Conservation (phyloP, 2,797 vertebrate genomes). For the Scleropages formosus region DNA sequence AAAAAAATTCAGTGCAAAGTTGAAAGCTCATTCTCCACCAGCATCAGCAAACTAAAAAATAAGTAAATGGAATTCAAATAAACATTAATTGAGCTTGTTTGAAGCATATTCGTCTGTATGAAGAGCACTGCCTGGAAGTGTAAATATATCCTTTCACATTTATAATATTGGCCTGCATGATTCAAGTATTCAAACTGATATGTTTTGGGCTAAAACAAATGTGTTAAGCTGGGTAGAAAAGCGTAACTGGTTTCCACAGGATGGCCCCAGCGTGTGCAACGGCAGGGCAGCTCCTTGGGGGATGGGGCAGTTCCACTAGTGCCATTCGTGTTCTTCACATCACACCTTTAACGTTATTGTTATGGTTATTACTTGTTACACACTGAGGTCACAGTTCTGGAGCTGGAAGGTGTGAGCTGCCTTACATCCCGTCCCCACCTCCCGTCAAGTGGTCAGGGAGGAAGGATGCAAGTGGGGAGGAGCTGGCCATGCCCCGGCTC, state of each 20-base stretch:
- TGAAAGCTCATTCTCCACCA: conserved; percentile 71
- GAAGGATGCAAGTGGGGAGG: conserved; percentile 91
- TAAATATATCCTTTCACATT: conserved; percentile 99
- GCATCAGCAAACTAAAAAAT: conserved; percentile 59
- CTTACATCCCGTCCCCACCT: conserved; percentile 89
- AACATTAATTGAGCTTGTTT: conserved; percentile 84
- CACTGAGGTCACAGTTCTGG: conserved; percentile 78
- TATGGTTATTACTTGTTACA: conserved; percentile 58
- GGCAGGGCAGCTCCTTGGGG: no score
- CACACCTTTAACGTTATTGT: conserved; percentile 55
- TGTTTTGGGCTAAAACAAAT: conserved; percentile 89
- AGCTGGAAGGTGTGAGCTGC: conserved; percentile 62
- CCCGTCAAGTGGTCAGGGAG: conserved; percentile 95
- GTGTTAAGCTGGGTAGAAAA: no score
- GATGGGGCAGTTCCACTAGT: conserved; percentile 93
- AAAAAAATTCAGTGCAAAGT: conserved; percentile 94
- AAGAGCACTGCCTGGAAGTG: conserved; percentile 98
- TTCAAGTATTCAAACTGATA: conserved; percentile 99
- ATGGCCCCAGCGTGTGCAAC: no score
- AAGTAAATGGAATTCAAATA: conserved; percentile 82
- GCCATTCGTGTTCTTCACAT: conserved; percentile 68
- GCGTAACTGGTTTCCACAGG: no score
- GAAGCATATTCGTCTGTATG: conserved; percentile 72
- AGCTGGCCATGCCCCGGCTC: conserved; percentile 84
- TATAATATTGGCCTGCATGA: conserved; percentile 99